A percentile compares a stretch with the other conserved stretches of the same genome.
phyloP scores from a whole-genome alignment of 2,888 invertebrate genomes.

The Archips xylosteana region DNA sequence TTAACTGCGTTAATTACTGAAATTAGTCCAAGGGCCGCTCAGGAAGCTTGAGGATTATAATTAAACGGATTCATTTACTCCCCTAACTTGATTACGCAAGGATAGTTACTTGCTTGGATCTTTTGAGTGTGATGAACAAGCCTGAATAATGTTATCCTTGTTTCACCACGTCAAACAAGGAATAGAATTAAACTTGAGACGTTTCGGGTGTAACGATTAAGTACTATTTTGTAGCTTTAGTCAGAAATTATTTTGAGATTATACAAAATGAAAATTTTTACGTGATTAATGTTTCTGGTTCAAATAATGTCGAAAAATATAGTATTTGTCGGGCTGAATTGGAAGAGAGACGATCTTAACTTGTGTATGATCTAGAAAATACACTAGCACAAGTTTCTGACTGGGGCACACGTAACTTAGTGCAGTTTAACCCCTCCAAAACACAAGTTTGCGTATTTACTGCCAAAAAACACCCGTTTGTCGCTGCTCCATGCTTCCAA shows the following conservation, averaged over 20 bases:
- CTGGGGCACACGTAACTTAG: no score
- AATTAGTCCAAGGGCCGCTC: slow-evolving; percentile 59
- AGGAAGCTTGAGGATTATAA: slow-evolving; percentile 62
- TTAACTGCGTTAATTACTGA: slow-evolving; percentile 60
- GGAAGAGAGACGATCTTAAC: no score
- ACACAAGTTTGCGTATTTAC: no score
- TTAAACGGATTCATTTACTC: slow-evolving; percentile 69
- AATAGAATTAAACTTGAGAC: background rate
- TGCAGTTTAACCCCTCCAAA: no score
- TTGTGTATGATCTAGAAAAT: no score
- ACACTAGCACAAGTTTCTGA: no score
- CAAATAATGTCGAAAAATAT: no score
- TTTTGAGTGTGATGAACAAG: slow-evolving; percentile 9
- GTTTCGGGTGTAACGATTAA: background rate
- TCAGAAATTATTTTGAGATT: background rate
- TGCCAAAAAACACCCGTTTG: no score
- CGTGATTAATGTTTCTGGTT: no score
- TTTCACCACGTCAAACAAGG: background rate
- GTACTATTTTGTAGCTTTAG: background rate
- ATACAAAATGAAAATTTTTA: no score
- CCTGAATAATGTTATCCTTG: background rate
- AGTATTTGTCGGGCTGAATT: no score
- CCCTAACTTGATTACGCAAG: slow-evolving; percentile 58
- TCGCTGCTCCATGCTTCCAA: no score
- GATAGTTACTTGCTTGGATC: slow-evolving; percentile 35